Conservation (phyloP, 1,140 invertebrate species). For the Luehdorfia chinensis region DNA sequence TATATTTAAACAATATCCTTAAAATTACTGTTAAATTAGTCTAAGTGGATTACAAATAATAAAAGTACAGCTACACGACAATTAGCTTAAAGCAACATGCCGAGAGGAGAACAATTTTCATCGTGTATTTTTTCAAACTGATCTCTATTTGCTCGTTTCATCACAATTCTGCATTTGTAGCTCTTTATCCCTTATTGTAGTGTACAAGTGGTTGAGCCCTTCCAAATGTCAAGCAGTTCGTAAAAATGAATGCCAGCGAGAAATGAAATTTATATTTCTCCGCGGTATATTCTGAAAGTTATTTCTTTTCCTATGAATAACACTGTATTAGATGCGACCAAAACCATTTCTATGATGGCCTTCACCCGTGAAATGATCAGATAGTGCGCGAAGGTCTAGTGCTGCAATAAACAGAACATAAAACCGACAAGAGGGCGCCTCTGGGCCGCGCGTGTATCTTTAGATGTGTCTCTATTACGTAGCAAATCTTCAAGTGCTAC, state of each 20-base stretch:
- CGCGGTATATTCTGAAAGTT: slow-evolving; percentile 3
- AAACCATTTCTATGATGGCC: slow-evolving; percentile 8
- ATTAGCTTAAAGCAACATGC: too few relatives aligned
- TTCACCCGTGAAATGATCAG: slow-evolving; percentile 10
- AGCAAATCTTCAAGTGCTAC: slow-evolving; percentile 13
- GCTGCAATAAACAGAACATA: slow-evolving; percentile 14
- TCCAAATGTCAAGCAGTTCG: slow-evolving; percentile 10
- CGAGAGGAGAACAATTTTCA: too few relatives aligned
- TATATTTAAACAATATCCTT: too few relatives aligned
- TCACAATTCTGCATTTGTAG: background rate
- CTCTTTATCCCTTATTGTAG: too few relatives aligned
- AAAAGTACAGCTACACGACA: too few relatives aligned
- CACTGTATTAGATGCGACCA: slow-evolving; percentile 7
- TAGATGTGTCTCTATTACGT: slow-evolving; percentile 17
- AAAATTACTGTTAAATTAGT: too few relatives aligned
- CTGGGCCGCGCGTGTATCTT: slow-evolving; percentile 3
- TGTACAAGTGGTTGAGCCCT: background rate
- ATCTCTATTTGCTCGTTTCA: background rate
- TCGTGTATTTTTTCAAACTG: too few relatives aligned
- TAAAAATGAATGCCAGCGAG: slow-evolving; percentile 9
- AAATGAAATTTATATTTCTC: slow-evolving; percentile 15
- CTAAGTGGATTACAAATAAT: too few relatives aligned
- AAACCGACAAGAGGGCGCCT: background rate
- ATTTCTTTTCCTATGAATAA: slow-evolving; percentile 11
- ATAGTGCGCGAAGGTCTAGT: slow-evolving; percentile 5